A percentile compares a stretch with the other conserved stretches of the same genome.
Evolutionary conservation across 2,797 vertebrate species (phyloP).

Genomic region (Gobio occitaniae): DNA sequence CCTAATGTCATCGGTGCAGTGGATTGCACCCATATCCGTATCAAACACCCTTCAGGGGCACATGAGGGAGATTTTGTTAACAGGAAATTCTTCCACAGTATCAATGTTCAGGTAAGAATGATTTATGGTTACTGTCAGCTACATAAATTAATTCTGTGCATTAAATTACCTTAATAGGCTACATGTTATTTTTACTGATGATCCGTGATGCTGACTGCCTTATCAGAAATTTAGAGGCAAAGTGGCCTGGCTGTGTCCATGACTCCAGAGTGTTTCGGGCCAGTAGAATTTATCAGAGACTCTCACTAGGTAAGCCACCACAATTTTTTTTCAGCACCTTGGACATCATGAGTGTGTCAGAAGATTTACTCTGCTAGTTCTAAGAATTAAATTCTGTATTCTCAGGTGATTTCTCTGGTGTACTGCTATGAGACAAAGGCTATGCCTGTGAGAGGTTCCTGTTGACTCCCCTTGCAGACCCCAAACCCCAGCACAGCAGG

Average conservation of each 20-base stretch:
- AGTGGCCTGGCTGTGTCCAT: slow-evolving; percentile 20
- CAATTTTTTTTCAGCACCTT: neutral
- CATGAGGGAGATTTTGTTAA: neutral
- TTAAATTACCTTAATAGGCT: slow-evolving; percentile 14
- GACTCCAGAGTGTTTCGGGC: slow-evolving; percentile 32
- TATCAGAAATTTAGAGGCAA: slow-evolving; percentile 23
- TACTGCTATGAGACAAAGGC: neutral
- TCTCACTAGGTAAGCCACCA: neutral
- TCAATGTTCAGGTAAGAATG: slow-evolving; percentile 35
- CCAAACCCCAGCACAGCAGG: too few species aligned
- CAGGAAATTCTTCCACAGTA: slow-evolving; percentile 31
- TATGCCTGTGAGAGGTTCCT: slow-evolving; percentile 3
- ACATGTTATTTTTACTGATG: slow-evolving; percentile 17
- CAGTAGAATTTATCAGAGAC: slow-evolving; percentile 5
- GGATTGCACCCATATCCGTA: slow-evolving; percentile 33
- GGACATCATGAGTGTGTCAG: neutral
- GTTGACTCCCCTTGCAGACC: neutral
- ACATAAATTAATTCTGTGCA: slow-evolving; percentile 19
- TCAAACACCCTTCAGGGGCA: neutral
- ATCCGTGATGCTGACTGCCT: slow-evolving; percentile 34
- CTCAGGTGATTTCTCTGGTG: neutral
- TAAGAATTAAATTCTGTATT: too few species aligned
- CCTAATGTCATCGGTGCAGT: slow-evolving; percentile 1
- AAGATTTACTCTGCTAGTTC: too few species aligned
- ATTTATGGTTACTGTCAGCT: slow-evolving; percentile 8